These are phyloP conservation scores for Philonicus albiceps DNA, from an alignment of 2,888 invertebrate species.

Conservation along the genomic window DNA sequence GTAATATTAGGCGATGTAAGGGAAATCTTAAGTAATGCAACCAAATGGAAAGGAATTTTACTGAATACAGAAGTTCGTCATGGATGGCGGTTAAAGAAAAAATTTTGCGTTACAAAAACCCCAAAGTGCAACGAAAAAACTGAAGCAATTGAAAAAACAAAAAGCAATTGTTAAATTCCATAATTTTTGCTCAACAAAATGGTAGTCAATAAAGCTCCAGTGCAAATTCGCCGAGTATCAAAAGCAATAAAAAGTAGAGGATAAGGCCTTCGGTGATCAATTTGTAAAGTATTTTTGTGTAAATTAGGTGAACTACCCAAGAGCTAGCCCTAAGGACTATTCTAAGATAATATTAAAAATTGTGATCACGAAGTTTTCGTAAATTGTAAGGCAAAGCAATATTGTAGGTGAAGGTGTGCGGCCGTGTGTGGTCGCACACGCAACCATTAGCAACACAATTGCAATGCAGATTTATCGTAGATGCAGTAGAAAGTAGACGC, in stretches of 20 bases:
- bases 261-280: constrained; percentile 50
- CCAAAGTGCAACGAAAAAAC: background rate
- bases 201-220: constrained; percentile 25
- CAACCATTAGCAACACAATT: background rate
- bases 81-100: background rate
- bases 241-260: constrained; percentile 63
- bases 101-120: background rate
- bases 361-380: constrained; percentile 43
- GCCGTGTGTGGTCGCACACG: background rate
- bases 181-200: constrained; percentile 40
- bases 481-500: background rate
- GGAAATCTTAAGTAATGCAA: background rate
- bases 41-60: background rate
- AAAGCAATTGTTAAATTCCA: constrained; percentile 7
- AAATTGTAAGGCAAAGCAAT: background rate
- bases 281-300: constrained; percentile 45
- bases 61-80: background rate
- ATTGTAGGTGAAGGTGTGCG: background rate
- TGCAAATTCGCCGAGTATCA: constrained; percentile 58
- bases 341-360: constrained; percentile 25
- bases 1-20: background rate
- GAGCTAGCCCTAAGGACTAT: background rate
- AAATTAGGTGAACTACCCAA: constrained; percentile 2
- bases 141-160: constrained; percentile 18
- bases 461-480: constrained; percentile 8